Evolutionary conservation across 1,140 invertebrate genomes (phyloP), one percentile per base, ranked within the genome.

Genomic region (Danaus melanippus): DNA sequence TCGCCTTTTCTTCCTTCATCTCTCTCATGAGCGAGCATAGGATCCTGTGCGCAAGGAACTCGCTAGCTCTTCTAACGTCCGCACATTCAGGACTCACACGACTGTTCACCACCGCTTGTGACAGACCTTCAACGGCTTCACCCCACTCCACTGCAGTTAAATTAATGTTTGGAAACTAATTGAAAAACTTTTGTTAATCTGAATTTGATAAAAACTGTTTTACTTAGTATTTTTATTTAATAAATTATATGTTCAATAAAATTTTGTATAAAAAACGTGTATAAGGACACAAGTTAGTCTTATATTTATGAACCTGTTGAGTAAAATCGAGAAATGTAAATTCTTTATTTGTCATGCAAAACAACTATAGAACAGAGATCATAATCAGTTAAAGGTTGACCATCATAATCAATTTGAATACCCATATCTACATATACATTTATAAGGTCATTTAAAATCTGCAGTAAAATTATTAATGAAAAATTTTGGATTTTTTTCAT

Each of bases 71-170:
- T 0, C 81, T 59, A 8, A 83, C 65, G 42, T 84, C 78, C 0
- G 59, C 67, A 15, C 67, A 74, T 11, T 82, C 76, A 0, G 44
- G 44, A 32, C 69, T 40, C 11, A 83, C 62, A 32, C 74, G 58
- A 45, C 71, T 76, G 46, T 79, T 61, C 10, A 82, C 76, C n/a
- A 78, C 81, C 0, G 78, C 81, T 0, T 46, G 56, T 7, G 76
- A 55, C 32, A 84, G 42, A 0, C 68, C 62, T 32, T 81, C 81
- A 21, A 81, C 79, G 0, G 78, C 79, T 15, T 84, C 81, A 12
- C 74, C 76, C 81, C 79, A 84, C 57, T 82, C 77, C 76, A 84
- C 80, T 83, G 59, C 45, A 46, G 11, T 57, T 21, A 45, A 39
- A 40, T 52, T 47, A 9, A 10, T 44, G 41, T 12, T 41, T 21